A percentile compares a stretch with the other conserved stretches of the same genome.
Evolutionary conservation across 1,140 invertebrate species (phyloP).

Genomic region (Apolygus lucorum): DNA sequence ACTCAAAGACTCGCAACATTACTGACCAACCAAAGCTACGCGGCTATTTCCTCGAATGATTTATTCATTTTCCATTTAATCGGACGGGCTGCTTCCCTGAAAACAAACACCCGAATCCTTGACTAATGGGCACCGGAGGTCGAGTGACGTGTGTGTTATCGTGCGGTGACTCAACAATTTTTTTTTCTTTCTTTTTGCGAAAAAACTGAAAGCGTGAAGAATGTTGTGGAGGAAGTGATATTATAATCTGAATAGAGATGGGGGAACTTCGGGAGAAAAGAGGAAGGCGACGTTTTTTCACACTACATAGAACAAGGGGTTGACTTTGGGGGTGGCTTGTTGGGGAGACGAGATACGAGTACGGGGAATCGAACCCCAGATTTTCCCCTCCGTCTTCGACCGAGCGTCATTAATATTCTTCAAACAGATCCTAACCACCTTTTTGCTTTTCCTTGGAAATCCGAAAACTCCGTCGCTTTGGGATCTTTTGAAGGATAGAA

Average conservation of each 20-base stretch:
- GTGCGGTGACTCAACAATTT: constrained; percentile 7
- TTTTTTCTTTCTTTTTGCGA: neutral
- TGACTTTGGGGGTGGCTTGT: too few relatives aligned
- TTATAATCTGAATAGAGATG: constrained; percentile 8
- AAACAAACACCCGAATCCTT: neutral
- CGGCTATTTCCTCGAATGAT: neutral
- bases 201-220: constrained; percentile 13
- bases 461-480: too few relatives aligned
- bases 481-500: too few relatives aligned
- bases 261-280: neutral
- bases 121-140: neutral
- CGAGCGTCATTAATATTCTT: constrained; percentile 17
- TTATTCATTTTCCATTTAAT: constrained; percentile 13
- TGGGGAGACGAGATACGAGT: too few relatives aligned
- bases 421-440: constrained; percentile 13
- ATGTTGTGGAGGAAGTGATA: constrained; percentile 14
- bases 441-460: neutral
- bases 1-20: too few relatives aligned
- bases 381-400: neutral
- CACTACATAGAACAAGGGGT: constrained; percentile 16
- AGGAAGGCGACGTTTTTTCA: constrained; percentile 15
- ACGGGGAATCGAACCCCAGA: too few relatives aligned
- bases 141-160: constrained; percentile 1
- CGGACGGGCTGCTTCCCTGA: neutral
- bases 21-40: neutral